Evolutionary conservation across 2,797 vertebrate species (phyloP), one percentile per base, ranked within the genome.

Genomic region (Sebastes umbrosus): DNA sequence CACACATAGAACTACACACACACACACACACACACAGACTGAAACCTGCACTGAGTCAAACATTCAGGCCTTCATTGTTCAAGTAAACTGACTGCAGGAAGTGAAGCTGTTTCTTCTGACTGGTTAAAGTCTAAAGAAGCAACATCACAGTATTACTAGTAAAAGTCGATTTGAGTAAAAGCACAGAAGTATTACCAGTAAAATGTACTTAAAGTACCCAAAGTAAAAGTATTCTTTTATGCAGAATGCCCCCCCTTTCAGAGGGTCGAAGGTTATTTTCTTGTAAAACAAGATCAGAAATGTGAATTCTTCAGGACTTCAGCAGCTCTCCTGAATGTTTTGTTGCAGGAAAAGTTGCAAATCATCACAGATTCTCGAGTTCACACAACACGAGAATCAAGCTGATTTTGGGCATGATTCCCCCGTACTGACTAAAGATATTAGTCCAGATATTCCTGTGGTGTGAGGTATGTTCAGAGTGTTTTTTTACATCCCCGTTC

Each of bases 401-500:
- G 43, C 43, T 46, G 16, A 46, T 18, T 18, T 46, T 46, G 43
- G 6, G 16, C 43, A 16, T 16, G 43, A 46, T 16, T 46, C 16
- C 43, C 43, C 43, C 6, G 0, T 46, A 46, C 43, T 18, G 43
- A 46, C 43, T 46, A 46, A 46, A 16, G 0, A 0, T 32, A 10
- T 32, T 0, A 32, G 32, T 46, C 16, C 43, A 46, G 0, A 46
- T 46, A 46, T 46, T 18, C 0, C 0, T 16, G 1, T 18, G 39
- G 39, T 43, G 39, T 46, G 43, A 18, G 16, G 3, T 46, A 46
- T 46, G 14, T 18, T 46, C 0, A 16, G 43, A 46, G 43, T 46
- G 43, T 46, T 46, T 46, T 46, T 46, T 18, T 18, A 46, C 6
- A 18, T 46, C 43, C 16, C 43, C 0, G 43, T 7, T 46, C 6